phyloP scores from a whole-genome alignment of 2,888 invertebrate genomes.

The Papilio protenor region DNA sequence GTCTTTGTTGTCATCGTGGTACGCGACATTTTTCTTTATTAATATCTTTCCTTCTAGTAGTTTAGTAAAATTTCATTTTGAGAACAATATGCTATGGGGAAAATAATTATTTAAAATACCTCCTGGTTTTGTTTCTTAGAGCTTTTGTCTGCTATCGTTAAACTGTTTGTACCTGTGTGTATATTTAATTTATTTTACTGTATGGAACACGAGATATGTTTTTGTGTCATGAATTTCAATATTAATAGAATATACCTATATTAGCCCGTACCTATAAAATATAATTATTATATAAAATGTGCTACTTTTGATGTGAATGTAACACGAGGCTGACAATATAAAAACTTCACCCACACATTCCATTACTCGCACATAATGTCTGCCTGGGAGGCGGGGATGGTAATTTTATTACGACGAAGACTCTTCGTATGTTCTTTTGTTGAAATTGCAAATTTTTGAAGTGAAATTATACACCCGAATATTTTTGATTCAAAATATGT shows the following conservation, averaged over 20 bases:
- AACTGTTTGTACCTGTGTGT: too few relatives aligned
- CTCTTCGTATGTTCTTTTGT: background rate
- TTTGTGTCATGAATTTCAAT: too few relatives aligned
- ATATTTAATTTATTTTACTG: too few relatives aligned
- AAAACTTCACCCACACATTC: slow-evolving; percentile 9
- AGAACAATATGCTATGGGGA: too few relatives aligned
- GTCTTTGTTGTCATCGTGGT: background rate
- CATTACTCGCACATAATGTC: slow-evolving; percentile 3
- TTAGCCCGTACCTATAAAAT: background rate
- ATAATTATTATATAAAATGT: background rate
- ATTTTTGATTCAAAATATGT: background rate
- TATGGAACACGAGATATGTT: too few relatives aligned
- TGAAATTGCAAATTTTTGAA: slow-evolving; percentile 4
- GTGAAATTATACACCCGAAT: background rate
- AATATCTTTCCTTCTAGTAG: too few relatives aligned
- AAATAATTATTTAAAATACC: too few relatives aligned
- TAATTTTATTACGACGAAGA: slow-evolving; percentile 5
- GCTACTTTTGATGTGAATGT: slow-evolving; percentile 7
- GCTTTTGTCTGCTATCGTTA: too few relatives aligned
- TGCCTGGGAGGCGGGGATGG: background rate
- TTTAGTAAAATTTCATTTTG: too few relatives aligned
- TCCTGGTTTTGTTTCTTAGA: too few relatives aligned
- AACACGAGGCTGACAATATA: slow-evolving; percentile 4
- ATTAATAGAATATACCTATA: background rate
- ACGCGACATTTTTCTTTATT: background rate